Percentiles rank a stretch among this genome's conserved stretches.
These are phyloP conservation scores for Nymphalis c-album DNA, from an alignment of 2,888 invertebrate species.

Conservation along the genomic window DNA sequence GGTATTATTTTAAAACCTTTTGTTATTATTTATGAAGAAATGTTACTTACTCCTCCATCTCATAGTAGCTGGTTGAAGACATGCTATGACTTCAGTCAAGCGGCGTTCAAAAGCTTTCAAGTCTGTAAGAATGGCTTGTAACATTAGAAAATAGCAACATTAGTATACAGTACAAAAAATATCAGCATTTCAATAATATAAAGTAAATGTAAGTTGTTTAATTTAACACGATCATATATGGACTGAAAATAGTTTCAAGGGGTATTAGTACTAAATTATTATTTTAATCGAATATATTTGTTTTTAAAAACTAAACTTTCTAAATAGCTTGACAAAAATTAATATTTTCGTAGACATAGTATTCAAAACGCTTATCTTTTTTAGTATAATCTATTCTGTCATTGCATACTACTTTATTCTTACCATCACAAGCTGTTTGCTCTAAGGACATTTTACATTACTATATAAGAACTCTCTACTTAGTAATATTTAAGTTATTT, in stretches of 20 bases:
- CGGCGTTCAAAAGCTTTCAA: constrained; percentile 98
- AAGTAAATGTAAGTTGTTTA: too few species aligned
- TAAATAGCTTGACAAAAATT: too few species aligned
- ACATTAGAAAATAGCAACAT: constrained; percentile 34
- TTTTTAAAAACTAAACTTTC: too few species aligned
- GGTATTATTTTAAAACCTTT: too few species aligned
- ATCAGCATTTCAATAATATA: neutral
- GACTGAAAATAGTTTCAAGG: too few species aligned
- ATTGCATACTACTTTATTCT: constrained; percentile 39
- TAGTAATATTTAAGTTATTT: neutral
- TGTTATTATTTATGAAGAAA: neutral
- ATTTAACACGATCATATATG: too few species aligned
- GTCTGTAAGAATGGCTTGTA: constrained; percentile 83
- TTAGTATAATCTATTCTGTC: too few species aligned
- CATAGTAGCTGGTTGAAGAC: constrained; percentile 95
- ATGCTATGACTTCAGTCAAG: constrained; percentile 97
- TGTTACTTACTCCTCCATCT: constrained; percentile 94
- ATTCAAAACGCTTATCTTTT: too few species aligned
- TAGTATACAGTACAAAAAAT: constrained; percentile 7
- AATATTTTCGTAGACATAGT: too few species aligned
- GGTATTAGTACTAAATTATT: too few species aligned
- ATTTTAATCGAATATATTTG: too few species aligned
- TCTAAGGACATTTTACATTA: constrained; percentile 86
- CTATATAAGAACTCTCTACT: neutral
- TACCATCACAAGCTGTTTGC: constrained; percentile 96